Evolutionary conservation across 2,113 vertebrate species (phyloP), one percentile per base, ranked within the genome.

Genomic region (Sardina pilchardus): DNA sequence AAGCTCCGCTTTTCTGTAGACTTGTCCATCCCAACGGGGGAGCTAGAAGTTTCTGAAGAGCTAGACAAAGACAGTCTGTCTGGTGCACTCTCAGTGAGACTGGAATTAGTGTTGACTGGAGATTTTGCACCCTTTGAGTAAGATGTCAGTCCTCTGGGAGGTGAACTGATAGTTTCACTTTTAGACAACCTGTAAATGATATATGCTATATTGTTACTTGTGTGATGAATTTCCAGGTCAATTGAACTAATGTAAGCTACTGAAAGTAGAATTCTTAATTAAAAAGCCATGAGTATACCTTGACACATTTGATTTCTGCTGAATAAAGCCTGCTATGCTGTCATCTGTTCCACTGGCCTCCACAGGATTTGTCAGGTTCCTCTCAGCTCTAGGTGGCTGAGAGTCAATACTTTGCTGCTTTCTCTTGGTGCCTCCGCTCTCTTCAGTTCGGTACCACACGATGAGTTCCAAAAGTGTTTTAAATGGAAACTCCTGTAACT

Each of bases 381-480:
- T 44, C 39, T 84, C 86, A 0, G 6, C 24, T 82, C 30, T 16
- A 53, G 34, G 14, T 4, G 83, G 59, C 21, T 50, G 67, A 1
- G 30, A 30, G 21, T 59, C 42, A 53, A 48, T 63, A 6, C 30
- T 45, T 67, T 83, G 85, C 84, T 84, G 56, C 84, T 67, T 83
- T 6, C 78, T 56, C 26, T 67, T 88, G 30, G 88, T 87, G 45
- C 89, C 90, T 47, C 89, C 94, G 39, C 84, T 86, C 50, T 90
- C 91, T 82, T 95, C 95, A 82, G 98, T 93, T 83, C 96, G 96
- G 56, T 97, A 95, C 90, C 94, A 96, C 5, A 97, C 96, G 81
- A 98, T 96, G 17, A 99, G 95, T 92, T 99, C 98, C 87, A 99
- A 94, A 82, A 96, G 94, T 0, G 98, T 96, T 93, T 97, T 98